Conservation (phyloP, 2,113 vertebrate species). For the Nannobrachium achirus region DNA sequence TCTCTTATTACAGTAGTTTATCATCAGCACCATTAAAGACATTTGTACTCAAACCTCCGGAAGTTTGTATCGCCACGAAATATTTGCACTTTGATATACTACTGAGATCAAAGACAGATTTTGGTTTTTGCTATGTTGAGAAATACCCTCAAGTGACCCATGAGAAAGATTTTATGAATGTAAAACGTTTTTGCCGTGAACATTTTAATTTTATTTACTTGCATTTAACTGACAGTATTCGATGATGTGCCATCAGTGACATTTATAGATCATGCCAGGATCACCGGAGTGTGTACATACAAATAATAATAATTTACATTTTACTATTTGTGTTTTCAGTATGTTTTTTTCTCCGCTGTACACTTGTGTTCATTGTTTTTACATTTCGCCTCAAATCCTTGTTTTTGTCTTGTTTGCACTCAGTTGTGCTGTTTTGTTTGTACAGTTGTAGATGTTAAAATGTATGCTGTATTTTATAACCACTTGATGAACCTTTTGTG, state of each 20-base stretch:
- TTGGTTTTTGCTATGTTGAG: not conserved
- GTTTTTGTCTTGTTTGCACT: not conserved
- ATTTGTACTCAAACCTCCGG: not conserved
- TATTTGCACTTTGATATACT: constrained; percentile 51
- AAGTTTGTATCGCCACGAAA: not conserved
- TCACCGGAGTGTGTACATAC: no score
- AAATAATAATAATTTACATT: no score
- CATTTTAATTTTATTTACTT: not conserved
- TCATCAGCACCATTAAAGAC: not conserved
- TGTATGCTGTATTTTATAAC: constrained; percentile 62
- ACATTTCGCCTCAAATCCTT: not conserved
- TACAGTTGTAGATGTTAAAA: constrained; percentile 42
- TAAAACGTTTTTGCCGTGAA: constrained; percentile 12
- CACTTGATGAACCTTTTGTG: constrained; percentile 58
- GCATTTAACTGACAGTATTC: not conserved
- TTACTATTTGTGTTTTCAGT: no score
- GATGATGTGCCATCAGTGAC: no score
- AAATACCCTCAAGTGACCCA: not conserved
- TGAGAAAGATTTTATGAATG: constrained; percentile 40
- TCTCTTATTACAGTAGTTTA: not conserved
- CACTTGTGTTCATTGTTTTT: not conserved
- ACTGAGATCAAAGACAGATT: constrained; percentile 14
- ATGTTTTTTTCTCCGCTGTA: no score
- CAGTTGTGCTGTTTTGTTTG: constrained; percentile 25
- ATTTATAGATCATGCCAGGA: no score